phyloP scores from a whole-genome alignment of 1,140 invertebrate species.

The Andricus grossulariae region DNA sequence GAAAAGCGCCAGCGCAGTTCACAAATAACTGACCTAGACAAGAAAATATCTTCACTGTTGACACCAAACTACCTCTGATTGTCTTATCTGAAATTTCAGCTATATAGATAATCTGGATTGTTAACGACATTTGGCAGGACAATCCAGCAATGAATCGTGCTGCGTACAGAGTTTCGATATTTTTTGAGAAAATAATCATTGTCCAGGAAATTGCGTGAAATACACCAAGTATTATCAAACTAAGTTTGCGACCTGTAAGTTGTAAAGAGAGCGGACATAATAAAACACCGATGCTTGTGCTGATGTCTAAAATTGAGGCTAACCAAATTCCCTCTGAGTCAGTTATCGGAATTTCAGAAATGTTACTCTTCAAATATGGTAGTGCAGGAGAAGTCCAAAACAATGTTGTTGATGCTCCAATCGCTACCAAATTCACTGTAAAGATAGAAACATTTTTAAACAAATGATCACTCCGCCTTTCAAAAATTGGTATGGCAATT shows the following conservation, averaged over 20 bases:
- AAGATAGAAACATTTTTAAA: no score
- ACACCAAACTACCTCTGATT: not conserved
- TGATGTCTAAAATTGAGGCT: not conserved
- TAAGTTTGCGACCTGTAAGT: not conserved
- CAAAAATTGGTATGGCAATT: no score
- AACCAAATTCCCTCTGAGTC: not conserved
- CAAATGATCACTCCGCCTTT: no score
- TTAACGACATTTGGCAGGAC: not conserved
- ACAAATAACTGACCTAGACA: not conserved
- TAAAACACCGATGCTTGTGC: not conserved
- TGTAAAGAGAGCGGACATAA: not conserved
- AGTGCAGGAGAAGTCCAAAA: conserved; percentile 13
- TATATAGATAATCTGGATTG: not conserved
- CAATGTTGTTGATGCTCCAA: not conserved
- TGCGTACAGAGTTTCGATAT: not conserved
- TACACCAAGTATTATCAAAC: not conserved
- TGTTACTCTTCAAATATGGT: not conserved
- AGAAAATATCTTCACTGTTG: not conserved
- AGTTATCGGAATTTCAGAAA: not conserved
- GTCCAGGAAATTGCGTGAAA: not conserved
- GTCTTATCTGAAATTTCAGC: conserved; percentile 4
- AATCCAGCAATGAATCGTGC: not conserved
- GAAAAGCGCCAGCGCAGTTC: not conserved
- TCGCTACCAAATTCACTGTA: not conserved
- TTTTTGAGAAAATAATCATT: conserved; percentile 4